Conservation (phyloP, 2,113 vertebrate species). For the Chitala chitala region DNA sequence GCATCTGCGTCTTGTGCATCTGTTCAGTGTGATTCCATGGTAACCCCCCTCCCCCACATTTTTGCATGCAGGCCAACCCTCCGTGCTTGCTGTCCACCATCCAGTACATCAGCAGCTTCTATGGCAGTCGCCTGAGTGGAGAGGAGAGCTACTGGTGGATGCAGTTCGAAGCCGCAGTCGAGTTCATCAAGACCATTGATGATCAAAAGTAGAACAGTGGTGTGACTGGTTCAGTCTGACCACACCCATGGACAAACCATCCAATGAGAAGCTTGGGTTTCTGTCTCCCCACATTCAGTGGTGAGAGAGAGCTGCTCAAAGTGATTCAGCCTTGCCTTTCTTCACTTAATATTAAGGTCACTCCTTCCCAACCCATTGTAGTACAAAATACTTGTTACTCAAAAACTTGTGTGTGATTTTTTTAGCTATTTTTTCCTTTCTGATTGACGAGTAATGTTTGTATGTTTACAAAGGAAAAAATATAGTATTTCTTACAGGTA, state of each 20-base stretch:
- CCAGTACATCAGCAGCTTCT: slow-evolving; percentile 98
- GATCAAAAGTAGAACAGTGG: slow-evolving; percentile 85
- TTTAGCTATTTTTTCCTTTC: too few species aligned
- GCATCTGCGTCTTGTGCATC: not conserved
- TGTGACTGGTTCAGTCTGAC: not conserved
- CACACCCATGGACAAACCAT: not conserved
- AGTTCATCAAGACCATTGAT: slow-evolving; percentile 99
- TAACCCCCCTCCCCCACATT: slow-evolving; percentile 46
- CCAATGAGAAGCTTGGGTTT: not conserved
- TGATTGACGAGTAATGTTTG: too few species aligned
- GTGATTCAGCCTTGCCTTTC: too few species aligned
- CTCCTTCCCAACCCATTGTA: too few species aligned
- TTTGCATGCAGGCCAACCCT: slow-evolving; percentile 93
- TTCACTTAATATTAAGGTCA: too few species aligned
- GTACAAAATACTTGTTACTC: too few species aligned
- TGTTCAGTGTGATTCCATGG: not conserved
- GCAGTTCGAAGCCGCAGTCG: slow-evolving; percentile 98
- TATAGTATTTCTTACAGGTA: too few species aligned
- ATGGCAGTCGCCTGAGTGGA: slow-evolving; percentile 85
- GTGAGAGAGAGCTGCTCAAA: too few species aligned
- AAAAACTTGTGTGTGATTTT: too few species aligned
- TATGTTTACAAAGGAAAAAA: too few species aligned
- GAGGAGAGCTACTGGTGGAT: slow-evolving; percentile 99
- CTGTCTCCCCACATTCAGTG: too few species aligned
- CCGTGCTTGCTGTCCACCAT: slow-evolving; percentile 97